phyloP scores from a whole-genome alignment of 2,113 vertebrate genomes.

The Nestor notabilis region DNA sequence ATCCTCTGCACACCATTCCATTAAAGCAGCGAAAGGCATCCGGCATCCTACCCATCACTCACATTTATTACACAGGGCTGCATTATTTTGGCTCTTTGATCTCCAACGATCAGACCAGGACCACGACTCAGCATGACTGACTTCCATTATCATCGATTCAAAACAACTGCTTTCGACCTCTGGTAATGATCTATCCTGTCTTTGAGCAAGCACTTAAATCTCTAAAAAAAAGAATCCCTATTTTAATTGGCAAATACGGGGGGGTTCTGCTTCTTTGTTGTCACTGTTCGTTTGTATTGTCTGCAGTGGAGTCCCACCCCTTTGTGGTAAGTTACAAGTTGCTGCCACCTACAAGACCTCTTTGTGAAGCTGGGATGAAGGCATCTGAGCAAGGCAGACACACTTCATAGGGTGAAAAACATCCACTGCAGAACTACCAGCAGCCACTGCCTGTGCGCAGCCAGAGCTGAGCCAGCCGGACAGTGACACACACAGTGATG shows the following conservation, averaged over 20 bases:
- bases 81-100: neutral
- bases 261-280: neutral
- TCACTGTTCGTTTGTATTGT: accelerated
- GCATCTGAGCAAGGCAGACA: neutral
- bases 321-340: neutral
- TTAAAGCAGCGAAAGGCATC: neutral
- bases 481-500: accelerated
- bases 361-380: neutral
- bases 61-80: neutral
- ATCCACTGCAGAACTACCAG: too few relatives aligned
- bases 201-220: neutral
- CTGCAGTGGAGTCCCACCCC: neutral
- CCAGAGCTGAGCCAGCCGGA: accelerated
- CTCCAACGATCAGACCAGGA: neutral
- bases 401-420: neutral
- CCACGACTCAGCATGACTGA: neutral
- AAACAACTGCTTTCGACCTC: neutral
- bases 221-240: neutral
- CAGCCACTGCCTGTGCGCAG: accelerated
- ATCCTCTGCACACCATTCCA: neutral
- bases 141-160: neutral
- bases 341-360: neutral
- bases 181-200: neutral
- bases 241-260: accelerated
- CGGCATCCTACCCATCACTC: accelerated